Conservation (phyloP, 2,113 vertebrate species). For the Oceanites oceanicus region DNA sequence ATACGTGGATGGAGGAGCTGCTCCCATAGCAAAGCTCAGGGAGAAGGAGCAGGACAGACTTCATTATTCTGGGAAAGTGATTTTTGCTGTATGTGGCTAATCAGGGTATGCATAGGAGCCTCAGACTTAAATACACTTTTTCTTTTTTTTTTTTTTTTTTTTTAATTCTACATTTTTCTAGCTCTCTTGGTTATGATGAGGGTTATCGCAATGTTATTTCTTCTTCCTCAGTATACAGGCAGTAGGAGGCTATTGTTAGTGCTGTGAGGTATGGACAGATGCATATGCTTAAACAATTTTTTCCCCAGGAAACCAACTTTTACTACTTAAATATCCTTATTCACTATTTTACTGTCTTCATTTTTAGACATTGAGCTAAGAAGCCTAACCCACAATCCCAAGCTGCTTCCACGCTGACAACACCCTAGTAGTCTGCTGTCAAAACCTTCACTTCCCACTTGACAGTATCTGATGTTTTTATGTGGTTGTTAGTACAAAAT, state of each 20-base stretch:
- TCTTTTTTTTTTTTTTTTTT: not conserved
- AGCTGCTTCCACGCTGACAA: not conserved
- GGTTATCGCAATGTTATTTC: not conserved
- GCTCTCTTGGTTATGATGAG: not conserved
- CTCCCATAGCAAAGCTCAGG: not conserved
- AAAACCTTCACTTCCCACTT: slow-evolving; percentile 9
- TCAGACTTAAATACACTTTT: not conserved
- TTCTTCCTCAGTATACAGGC: not conserved
- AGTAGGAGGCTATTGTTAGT: not conserved
- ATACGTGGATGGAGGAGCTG: not conserved
- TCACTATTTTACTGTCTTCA: not conserved
- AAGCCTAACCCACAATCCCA: not conserved
- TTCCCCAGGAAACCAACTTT: not conserved
- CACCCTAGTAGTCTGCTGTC: not conserved
- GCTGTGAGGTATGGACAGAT: not conserved
- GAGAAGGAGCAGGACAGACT: not conserved
- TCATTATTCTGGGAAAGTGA: not conserved
- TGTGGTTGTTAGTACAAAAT: not conserved
- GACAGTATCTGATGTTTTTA: not conserved
- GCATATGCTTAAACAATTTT: not conserved
- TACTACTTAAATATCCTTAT: not conserved
- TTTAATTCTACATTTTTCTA: not conserved
- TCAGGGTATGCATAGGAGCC: not conserved
- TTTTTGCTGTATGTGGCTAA: not conserved
- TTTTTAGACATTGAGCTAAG: not conserved